These are phyloP conservation scores for Caenorhabditis macrosperma DNA, from an alignment of 2,888 invertebrate species.

Conservation along the genomic window DNA sequence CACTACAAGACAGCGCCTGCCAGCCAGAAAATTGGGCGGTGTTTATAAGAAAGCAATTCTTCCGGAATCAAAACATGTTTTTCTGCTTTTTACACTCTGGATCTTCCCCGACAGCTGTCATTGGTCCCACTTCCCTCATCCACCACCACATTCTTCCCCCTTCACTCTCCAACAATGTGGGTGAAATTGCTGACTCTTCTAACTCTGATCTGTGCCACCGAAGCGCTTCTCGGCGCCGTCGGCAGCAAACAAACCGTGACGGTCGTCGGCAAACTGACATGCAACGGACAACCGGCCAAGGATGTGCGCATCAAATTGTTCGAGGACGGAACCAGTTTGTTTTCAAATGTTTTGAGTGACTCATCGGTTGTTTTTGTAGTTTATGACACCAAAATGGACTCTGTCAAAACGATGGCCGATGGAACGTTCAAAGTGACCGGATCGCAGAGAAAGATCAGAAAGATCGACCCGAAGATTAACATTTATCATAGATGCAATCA, in stretches of 20 bases:
- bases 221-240: constrained; percentile 25
- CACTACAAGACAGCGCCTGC: too few relatives aligned
- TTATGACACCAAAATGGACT: constrained; percentile 73
- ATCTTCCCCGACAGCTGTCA: too few relatives aligned
- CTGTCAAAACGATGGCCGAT: constrained; percentile 67
- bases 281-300: constrained; percentile 41
- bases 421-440: constrained; percentile 70
- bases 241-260: constrained; percentile 46
- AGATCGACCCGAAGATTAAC: constrained; percentile 63
- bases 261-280: constrained; percentile 33
- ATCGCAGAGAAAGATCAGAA: constrained; percentile 60
- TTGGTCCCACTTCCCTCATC: background rate
- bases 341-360: background rate
- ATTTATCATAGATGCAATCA: constrained; percentile 63
- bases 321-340: constrained; percentile 50
- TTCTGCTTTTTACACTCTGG: background rate
- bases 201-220: background rate
- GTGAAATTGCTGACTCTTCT: constrained; percentile 6
- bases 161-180: constrained; percentile 7
- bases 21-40: too few relatives aligned
- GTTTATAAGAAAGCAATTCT: background rate
- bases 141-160: background rate
- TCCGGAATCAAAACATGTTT: constrained; percentile 4
- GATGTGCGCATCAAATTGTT: constrained; percentile 30
- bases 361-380: constrained; percentile 11